Evolutionary conservation across 2,888 invertebrate species (phyloP), one percentile per base, ranked within the genome.

Genomic region (Arrhopalites spinosus): DNA sequence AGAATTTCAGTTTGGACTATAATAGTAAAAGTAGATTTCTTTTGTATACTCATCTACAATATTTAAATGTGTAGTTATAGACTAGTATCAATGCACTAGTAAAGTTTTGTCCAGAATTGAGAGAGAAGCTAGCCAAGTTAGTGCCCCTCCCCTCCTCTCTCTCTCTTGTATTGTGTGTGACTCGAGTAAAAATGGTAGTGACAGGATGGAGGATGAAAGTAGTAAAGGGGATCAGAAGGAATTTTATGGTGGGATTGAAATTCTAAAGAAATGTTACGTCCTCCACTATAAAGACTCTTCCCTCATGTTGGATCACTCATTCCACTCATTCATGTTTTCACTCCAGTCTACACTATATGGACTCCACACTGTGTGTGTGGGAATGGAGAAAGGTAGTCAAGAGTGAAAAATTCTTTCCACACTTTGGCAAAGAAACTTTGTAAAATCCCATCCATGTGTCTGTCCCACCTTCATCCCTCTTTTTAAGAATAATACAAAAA

Each of bases 321-420:
- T 53, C 47, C 13, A 20, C 23, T 63, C 43, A 64, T 64, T 64
- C 64, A 36, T 20, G 36, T 64, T 64, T 64, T n/a, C n/a, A n/a
- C n/a, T n/a, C n/a, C n/a, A n/a, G n/a, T n/a, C n/a, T n/a, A n/a
- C n/a, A n/a, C n/a, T n/a, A n/a, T n/a, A n/a, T n/a, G n/a, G n/a
- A n/a, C n/a, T n/a, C n/a, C n/a, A n/a, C 20, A 8, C 13, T 27
- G 64, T n/a, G 36, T 8, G 64, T n/a, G 64, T 15, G 47, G 25
- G 68, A 47, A 2, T 68, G 68, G n/a, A n/a, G n/a, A n/a, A n/a
- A n/a, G n/a, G n/a, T n/a, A n/a, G n/a, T n/a, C n/a, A n/a, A 47
- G 47, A 47, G 68, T 68, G 68, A 68, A 68, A 68, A 43, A 47
- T 68, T 68, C 59, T 68, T 68, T 68, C 13, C 68, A n/a, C 68